Conservation (phyloP, 1,140 invertebrate genomes). For the Zaprionus camerounensis region DNA sequence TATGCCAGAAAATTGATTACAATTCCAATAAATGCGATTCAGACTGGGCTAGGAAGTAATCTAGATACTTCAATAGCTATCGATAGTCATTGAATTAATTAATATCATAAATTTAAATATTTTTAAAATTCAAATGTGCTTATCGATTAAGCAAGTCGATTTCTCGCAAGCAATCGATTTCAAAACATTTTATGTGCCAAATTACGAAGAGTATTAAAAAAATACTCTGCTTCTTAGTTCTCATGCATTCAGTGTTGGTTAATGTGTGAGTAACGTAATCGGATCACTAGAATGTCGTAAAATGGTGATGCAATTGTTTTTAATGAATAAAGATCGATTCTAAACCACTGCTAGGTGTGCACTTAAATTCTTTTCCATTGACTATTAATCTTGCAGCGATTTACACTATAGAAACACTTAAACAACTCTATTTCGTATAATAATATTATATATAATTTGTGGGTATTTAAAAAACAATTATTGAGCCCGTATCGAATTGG, state of each 20-base stretch:
- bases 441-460: not conserved
- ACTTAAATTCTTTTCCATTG: not conserved
- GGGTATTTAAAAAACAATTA: slow-evolving; percentile 5
- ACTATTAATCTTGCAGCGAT: not conserved
- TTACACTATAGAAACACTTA: not conserved
- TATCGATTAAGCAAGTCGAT: too few species aligned
- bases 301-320: not conserved
- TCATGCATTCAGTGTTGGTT: too few species aligned
- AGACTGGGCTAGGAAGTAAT: not conserved
- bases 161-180: not conserved
- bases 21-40: slow-evolving; percentile 10
- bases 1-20: slow-evolving; percentile 55
- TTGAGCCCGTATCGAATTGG: slow-evolving; percentile 1
- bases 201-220: too few species aligned
- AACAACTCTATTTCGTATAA: not conserved
- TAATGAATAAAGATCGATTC: not conserved
- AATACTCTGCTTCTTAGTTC: too few species aligned
- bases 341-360: not conserved
- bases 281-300: too few species aligned
- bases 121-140: too few species aligned
- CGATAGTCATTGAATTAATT: too few species aligned
- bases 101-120: too few species aligned
- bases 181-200: too few species aligned
- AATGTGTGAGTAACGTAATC: too few species aligned
- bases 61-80: not conserved